Percentiles rank a stretch among this genome's conserved stretches.
phyloP scores from a whole-genome alignment of 2,888 invertebrate genomes.

The Geophilus truncorum region DNA sequence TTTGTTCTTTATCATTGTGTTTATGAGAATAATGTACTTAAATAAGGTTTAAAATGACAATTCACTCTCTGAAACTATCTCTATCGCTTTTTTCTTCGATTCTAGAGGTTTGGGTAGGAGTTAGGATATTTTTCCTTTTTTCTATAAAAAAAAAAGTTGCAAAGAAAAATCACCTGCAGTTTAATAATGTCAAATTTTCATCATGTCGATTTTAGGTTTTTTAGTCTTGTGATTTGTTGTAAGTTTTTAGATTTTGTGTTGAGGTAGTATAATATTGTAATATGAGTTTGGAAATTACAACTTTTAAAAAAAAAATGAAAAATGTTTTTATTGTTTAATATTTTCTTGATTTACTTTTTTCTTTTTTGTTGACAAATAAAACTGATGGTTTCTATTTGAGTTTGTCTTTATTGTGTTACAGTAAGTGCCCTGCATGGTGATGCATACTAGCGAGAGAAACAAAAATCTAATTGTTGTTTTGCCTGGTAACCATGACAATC shows the following conservation, averaged over 20 bases:
- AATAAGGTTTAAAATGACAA: neutral
- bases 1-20: neutral
- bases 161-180: neutral
- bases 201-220: no score
- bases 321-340: no score
- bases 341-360: neutral
- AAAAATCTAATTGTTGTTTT: no score
- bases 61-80: neutral
- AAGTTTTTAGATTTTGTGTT: neutral
- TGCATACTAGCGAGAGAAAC: no score
- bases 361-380: neutral
- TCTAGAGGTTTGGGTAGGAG: neutral
- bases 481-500: no score
- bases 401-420: neutral
- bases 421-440: no score
- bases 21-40: neutral
- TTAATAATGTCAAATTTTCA: neutral
- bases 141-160: neutral
- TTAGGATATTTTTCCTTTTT: neutral
- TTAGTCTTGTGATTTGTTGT: neutral
- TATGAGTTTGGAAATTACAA: neutral
- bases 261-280: neutral
- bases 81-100: neutral
- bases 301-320: neutral
- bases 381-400: neutral